Evolutionary conservation across 2,888 invertebrate species (phyloP).

Genomic region (Keiferia lycopersicella): DNA sequence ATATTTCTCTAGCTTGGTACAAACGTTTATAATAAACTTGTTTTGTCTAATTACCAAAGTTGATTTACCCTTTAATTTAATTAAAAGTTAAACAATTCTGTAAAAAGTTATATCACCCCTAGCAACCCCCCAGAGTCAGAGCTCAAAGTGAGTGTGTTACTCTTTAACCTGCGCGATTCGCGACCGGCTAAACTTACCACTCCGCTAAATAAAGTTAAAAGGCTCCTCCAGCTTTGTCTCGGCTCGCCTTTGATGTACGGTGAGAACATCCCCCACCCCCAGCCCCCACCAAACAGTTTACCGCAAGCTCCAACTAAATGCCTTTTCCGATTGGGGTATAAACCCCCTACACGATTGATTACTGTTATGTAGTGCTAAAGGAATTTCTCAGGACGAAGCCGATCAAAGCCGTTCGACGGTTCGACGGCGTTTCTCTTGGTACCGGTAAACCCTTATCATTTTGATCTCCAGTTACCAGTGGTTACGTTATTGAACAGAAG

Average conservation of each 20-base stretch:
- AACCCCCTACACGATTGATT: conserved; percentile 66
- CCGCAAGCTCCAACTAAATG: conserved; percentile 78
- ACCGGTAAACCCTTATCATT: conserved; percentile 61
- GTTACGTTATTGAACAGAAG: conserved; percentile 37
- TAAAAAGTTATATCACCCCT: conserved; percentile 49
- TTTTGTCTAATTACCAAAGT: too few species aligned
- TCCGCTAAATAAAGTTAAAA: conserved; percentile 82
- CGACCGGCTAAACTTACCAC: conserved; percentile 82
- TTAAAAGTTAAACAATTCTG: background rate
- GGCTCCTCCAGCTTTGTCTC: conserved; percentile 80
- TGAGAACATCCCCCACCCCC: conserved; percentile 44
- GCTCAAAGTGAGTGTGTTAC: conserved; percentile 81
- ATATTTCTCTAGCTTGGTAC: too few species aligned
- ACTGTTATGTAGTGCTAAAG: conserved; percentile 63
- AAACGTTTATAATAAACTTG: too few species aligned
- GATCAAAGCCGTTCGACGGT: conserved; percentile 70
- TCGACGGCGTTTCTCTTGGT: conserved; percentile 45
- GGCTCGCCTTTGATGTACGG: conserved; percentile 77
- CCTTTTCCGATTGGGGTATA: conserved; percentile 72
- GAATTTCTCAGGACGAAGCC: conserved; percentile 69
- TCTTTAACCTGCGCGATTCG: conserved; percentile 81
- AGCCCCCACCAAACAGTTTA: conserved; percentile 70
- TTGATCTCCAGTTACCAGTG: conserved; percentile 52
- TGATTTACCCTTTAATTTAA: background rate
- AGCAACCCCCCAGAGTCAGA: conserved; percentile 45